Conservation (phyloP, 1,140 invertebrate species). For the roundworm (Caenorhabditis elegans) region WBcel235 BX284606.5:10274501-10275000, state of each 20-base stretch:
- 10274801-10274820: slow-evolving; percentile 28
- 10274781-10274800: background rate
- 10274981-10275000: too few relatives aligned
- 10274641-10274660: slow-evolving; percentile 15
- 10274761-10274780: background rate
- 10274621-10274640: background rate
- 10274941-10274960: slow-evolving; percentile 12
- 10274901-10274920: slow-evolving; percentile 41
- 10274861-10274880: slow-evolving; percentile 27
- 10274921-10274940: background rate
- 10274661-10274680: slow-evolving; percentile 5
- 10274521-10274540: slow-evolving; percentile 3
- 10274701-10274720: background rate
- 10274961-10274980: background rate
- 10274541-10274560: background rate
- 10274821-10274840: slow-evolving; percentile 28
- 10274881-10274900: slow-evolving; percentile 21
- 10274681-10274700: background rate
- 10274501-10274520: background rate
- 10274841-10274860: slow-evolving; percentile 20
- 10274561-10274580: slow-evolving; percentile 13
- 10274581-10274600: slow-evolving; percentile 4
- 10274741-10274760: background rate
- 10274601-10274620: slow-evolving; percentile 21
- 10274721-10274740: background rate